phyloP scores from a whole-genome alignment of 1,140 invertebrate species.

The Dreissena polymorpha region DNA sequence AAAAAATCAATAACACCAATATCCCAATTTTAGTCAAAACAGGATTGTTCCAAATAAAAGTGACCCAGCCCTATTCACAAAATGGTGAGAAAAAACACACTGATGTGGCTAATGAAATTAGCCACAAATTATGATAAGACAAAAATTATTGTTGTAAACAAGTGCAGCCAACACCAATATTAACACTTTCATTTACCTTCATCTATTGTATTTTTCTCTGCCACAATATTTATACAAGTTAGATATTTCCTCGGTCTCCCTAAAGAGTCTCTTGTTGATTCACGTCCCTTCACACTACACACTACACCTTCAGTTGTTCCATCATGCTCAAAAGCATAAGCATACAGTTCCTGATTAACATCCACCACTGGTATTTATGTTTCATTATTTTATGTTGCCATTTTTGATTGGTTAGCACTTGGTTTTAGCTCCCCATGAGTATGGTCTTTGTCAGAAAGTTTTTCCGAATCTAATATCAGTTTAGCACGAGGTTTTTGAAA shows the following conservation, averaged over 20 bases:
- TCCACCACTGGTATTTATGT: not conserved
- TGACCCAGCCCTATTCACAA: too few species aligned
- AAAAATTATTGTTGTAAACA: too few species aligned
- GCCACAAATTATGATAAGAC: too few species aligned
- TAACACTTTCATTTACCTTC: slow-evolving; percentile 19
- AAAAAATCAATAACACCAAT: too few species aligned
- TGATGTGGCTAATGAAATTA: too few species aligned
- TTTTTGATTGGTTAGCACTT: slow-evolving; percentile 33
- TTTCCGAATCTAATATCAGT: slow-evolving; percentile 20
- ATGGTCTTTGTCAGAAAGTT: slow-evolving; percentile 1
- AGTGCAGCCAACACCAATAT: too few species aligned
- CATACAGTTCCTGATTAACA: slow-evolving; percentile 38
- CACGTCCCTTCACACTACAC: slow-evolving; percentile 46
- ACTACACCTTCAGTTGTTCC: slow-evolving; percentile 43
- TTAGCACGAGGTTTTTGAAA: slow-evolving; percentile 11
- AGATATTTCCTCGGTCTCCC: slow-evolving; percentile 50
- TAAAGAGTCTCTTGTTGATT: slow-evolving; percentile 14
- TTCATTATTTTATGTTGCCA: slow-evolving; percentile 3
- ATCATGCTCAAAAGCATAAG: slow-evolving; percentile 42
- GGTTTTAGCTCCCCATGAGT: slow-evolving; percentile 3
- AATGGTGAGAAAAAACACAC: too few species aligned
- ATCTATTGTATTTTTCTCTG: slow-evolving; percentile 27
- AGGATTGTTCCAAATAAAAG: too few species aligned
- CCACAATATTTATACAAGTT: slow-evolving; percentile 54
- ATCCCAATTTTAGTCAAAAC: too few species aligned